Evolutionary conservation across 2,888 invertebrate genomes (phyloP).

Genomic region (Drosophila parthenogenetica): DNA sequence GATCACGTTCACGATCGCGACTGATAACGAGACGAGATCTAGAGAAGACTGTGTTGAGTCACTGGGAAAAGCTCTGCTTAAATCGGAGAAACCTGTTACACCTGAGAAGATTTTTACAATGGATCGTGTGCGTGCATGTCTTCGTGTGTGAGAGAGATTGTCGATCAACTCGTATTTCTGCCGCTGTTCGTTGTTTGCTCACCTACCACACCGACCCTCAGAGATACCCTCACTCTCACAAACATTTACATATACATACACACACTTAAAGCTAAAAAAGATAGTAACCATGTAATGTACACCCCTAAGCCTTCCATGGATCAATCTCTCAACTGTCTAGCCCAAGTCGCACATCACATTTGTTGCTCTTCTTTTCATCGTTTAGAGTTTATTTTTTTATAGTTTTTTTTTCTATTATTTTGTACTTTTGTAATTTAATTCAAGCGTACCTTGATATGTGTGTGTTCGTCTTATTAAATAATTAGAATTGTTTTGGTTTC

Average conservation of each 20-base stretch:
- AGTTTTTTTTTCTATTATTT: slow-evolving; percentile 20
- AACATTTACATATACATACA: not conserved
- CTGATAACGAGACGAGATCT: slow-evolving; percentile 53
- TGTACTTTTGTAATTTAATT: slow-evolving; percentile 73
- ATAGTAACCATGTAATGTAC: slow-evolving; percentile 51
- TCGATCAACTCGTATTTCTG: slow-evolving; percentile 71
- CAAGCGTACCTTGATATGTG: slow-evolving; percentile 65
- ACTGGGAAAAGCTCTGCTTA: slow-evolving; percentile 71
- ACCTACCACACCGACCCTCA: slow-evolving; percentile 10
- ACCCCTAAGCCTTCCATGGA: slow-evolving; percentile 52
- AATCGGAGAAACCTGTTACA: slow-evolving; percentile 84
- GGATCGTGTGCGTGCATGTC: slow-evolving; percentile 52
- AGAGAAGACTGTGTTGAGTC: slow-evolving; percentile 59
- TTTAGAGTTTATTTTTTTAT: slow-evolving; percentile 33
- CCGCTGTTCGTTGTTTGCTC: slow-evolving; percentile 37
- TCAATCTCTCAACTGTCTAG: slow-evolving; percentile 48
- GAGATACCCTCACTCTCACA: slow-evolving; percentile 11
- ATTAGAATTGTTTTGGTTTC: slow-evolving; percentile 77
- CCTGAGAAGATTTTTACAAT: slow-evolving; percentile 84
- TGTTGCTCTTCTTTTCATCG: slow-evolving; percentile 65
- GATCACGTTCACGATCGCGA: slow-evolving; percentile 40
- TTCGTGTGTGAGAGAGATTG: slow-evolving; percentile 34
- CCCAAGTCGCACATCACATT: slow-evolving; percentile 47
- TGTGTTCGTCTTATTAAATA: slow-evolving; percentile 58
- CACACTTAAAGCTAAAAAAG: not conserved